phyloP scores from a whole-genome alignment of 2,113 vertebrate species.

The Aepyceros melampus region DNA sequence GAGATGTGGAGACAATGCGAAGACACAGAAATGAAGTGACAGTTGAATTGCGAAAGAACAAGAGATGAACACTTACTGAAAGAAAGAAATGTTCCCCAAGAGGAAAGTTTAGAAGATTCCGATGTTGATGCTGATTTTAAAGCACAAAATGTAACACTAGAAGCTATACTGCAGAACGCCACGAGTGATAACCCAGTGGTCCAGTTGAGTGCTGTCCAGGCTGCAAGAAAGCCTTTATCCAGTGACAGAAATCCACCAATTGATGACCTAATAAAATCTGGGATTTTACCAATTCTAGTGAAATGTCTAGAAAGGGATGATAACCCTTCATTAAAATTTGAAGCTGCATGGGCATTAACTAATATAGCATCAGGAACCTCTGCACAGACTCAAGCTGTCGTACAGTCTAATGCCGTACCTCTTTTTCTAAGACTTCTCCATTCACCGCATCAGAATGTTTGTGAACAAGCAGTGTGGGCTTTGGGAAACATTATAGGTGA shows the following conservation, averaged over 20 bases:
- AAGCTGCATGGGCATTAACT: slow-evolving; percentile 99
- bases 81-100: slow-evolving; percentile 98
- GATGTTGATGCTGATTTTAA: slow-evolving; percentile 99
- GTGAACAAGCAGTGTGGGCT: slow-evolving; percentile 99
- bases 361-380: slow-evolving; percentile 99
- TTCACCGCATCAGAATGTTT: slow-evolving; percentile 98
- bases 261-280: slow-evolving; percentile 99
- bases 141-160: slow-evolving; percentile 99
- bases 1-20: too few species aligned
- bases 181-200: slow-evolving; percentile 96
- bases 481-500: slow-evolving; percentile 99
- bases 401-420: slow-evolving; percentile 98
- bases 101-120: slow-evolving; percentile 98
- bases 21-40: too few species aligned
- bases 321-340: slow-evolving; percentile 99
- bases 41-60: too few species aligned
- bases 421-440: slow-evolving; percentile 96
- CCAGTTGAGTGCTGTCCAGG: slow-evolving; percentile 97
- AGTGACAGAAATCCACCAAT: slow-evolving; percentile 99
- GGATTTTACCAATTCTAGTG: slow-evolving; percentile 97
- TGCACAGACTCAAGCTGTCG: slow-evolving; percentile 98
- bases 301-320: slow-evolving; percentile 99
- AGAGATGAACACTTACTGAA: slow-evolving; percentile 99
- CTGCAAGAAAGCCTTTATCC: slow-evolving; percentile 97
- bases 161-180: slow-evolving; percentile 98